Conservation (phyloP, 2,113 vertebrate species). For the Patagioenas fasciata region DNA sequence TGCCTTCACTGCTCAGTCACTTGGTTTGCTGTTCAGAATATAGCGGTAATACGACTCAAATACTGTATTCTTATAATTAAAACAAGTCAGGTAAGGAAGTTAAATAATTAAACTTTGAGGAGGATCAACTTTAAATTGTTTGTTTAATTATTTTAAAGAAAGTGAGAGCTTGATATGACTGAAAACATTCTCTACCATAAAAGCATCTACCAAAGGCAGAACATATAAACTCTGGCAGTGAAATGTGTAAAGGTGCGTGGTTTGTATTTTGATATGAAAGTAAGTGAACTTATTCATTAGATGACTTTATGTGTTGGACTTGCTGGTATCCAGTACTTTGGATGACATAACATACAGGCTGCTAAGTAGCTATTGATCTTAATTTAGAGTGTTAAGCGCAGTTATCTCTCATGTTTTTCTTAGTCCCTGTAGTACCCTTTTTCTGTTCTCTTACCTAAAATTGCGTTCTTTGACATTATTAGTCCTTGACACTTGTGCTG, state of each 20-base stretch:
- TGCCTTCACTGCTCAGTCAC: fast-evolving
- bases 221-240: neutral
- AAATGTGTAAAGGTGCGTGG: neutral
- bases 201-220: neutral
- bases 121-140: neutral
- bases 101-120: neutral
- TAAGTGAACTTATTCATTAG: neutral
- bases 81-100: neutral
- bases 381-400: neutral
- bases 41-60: neutral
- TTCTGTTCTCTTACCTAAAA: neutral
- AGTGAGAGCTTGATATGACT: neutral
- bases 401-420: neutral
- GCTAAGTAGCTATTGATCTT: neutral
- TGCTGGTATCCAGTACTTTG: neutral
- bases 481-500: neutral
- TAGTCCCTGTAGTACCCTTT: neutral
- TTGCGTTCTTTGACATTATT: neutral
- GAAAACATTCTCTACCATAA: neutral
- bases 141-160: neutral
- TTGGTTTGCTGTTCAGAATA: neutral
- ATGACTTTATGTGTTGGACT: neutral
- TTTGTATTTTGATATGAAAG: neutral
- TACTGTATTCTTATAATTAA: neutral
- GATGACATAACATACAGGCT: neutral